phyloP scores from a whole-genome alignment of 1,140 invertebrate genomes.

The Leguminivora glycinivorella region DNA sequence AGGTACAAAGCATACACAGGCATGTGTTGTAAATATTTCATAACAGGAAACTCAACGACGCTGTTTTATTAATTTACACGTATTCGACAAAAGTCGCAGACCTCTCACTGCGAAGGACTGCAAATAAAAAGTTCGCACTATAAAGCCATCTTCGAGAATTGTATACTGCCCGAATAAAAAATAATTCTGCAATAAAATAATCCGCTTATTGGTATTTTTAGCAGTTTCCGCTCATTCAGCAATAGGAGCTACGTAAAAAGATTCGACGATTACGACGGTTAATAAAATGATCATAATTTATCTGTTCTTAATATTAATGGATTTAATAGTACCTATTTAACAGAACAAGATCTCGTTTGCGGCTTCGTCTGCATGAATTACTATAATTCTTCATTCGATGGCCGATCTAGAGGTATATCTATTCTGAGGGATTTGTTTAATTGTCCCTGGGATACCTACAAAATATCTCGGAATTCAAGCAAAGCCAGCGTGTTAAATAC shows the following conservation, averaged over 20 bases:
- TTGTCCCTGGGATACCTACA: too few species aligned
- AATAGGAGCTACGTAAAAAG: not conserved
- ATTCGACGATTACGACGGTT: not conserved
- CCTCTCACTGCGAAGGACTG: conserved; percentile 11
- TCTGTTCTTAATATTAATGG: not conserved
- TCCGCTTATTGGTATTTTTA: not conserved
- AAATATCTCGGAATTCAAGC: too few species aligned
- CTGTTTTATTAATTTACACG: not conserved
- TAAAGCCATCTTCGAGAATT: conserved; percentile 23
- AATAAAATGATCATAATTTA: not conserved
- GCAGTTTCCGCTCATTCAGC: not conserved
- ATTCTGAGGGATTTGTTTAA: too few species aligned
- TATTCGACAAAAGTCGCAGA: conserved; percentile 17
- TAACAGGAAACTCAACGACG: not conserved
- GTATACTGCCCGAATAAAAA: not conserved
- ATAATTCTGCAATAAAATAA: not conserved
- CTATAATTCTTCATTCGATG: too few species aligned
- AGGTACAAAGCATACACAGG: not conserved
- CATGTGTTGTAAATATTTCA: not conserved
- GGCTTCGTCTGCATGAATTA: too few species aligned
- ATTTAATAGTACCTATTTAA: too few species aligned
- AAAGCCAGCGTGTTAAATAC: too few species aligned
- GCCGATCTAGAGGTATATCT: too few species aligned
- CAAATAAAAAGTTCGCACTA: conserved; percentile 9
- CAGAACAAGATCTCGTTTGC: too few species aligned